These are phyloP conservation scores for Limanda limanda DNA, from an alignment of 2,113 vertebrate genomes.

Conservation along the genomic window DNA sequence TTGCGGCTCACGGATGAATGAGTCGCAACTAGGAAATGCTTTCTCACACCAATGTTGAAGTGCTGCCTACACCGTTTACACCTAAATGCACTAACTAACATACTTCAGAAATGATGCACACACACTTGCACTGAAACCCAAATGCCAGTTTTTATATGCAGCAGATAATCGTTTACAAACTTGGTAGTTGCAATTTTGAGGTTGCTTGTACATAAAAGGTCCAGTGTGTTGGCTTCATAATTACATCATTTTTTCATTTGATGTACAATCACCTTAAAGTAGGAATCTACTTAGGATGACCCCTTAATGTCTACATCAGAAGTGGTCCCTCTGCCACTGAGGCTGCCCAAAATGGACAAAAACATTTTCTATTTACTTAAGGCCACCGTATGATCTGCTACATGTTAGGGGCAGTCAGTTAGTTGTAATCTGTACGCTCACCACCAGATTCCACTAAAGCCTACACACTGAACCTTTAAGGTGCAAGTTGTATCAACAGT, in stretches of 20 bases:
- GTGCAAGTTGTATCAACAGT: not conserved
- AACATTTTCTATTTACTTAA: too few relatives aligned
- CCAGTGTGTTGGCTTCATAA: not conserved
- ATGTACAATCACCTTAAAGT: too few relatives aligned
- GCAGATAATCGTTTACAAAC: slow-evolving; percentile 45
- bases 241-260: too few relatives aligned
- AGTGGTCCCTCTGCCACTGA: too few relatives aligned
- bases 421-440: not conserved
- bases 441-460: not conserved
- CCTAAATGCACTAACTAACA: slow-evolving; percentile 14
- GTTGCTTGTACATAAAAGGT: slow-evolving; percentile 15
- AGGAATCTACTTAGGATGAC: too few relatives aligned
- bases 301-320: too few relatives aligned
- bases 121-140: slow-evolving; percentile 44
- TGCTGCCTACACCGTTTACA: slow-evolving; percentile 49
- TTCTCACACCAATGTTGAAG: slow-evolving; percentile 16
- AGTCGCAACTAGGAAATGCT: slow-evolving; percentile 17
- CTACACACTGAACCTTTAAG: not conserved
- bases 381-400: too few relatives aligned
- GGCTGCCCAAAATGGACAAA: too few relatives aligned
- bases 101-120: not conserved
- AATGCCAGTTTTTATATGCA: slow-evolving; percentile 29
- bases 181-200: slow-evolving; percentile 18
- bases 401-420: not conserved
- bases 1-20: slow-evolving; percentile 6